Conservation (phyloP, 2,888 invertebrate species). For the Cephalotes varians region DNA sequence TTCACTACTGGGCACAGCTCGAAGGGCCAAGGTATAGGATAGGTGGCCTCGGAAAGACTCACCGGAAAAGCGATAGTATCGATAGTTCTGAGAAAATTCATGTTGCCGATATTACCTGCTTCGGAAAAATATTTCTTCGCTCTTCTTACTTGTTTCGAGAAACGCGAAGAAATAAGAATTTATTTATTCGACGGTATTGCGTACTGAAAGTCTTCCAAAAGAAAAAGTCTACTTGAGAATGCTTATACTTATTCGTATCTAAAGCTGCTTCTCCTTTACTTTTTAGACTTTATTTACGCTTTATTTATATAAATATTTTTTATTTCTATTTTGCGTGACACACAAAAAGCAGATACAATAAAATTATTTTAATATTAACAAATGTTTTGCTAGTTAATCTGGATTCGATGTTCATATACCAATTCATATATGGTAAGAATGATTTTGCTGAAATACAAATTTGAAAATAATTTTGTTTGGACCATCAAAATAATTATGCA, state of each 20-base stretch:
- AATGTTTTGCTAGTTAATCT: background rate
- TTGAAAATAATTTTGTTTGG: too few species aligned
- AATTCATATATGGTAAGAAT: background rate
- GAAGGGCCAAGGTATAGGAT: slow-evolving; percentile 15
- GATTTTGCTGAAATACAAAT: too few species aligned
- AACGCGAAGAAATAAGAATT: background rate
- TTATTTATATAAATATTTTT: background rate
- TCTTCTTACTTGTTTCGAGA: slow-evolving; percentile 53
- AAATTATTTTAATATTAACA: background rate
- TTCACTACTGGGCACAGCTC: slow-evolving; percentile 41
- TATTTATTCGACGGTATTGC: background rate
- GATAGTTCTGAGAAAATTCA: slow-evolving; percentile 64
- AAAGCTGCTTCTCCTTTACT: background rate
- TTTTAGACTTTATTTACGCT: too few species aligned
- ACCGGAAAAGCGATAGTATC: slow-evolving; percentile 38
- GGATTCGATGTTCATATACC: background rate
- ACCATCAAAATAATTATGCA: too few species aligned
- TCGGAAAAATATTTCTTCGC: slow-evolving; percentile 55
- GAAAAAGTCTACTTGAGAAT: background rate
- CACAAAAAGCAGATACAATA: background rate
- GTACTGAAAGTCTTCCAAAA: background rate
- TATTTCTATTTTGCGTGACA: background rate
- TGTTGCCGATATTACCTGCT: slow-evolving; percentile 70
- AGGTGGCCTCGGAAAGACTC: slow-evolving; percentile 1
- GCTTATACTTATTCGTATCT: background rate